phyloP scores from a whole-genome alignment of 37 sponge, comb jelly and placozoan genomes.

The Tethya wilhelma region DNA sequence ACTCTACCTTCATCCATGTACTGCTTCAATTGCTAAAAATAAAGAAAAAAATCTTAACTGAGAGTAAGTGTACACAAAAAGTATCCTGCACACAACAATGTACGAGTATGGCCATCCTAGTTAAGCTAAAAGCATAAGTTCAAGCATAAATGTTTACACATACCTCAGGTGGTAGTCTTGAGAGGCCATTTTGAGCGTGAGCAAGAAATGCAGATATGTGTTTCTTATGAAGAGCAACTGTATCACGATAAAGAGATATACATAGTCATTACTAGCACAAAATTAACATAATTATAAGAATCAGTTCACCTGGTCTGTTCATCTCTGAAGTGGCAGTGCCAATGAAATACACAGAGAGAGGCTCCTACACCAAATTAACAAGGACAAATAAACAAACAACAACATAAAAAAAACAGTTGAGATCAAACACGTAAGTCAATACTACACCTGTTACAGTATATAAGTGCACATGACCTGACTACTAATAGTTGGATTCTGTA shows the following conservation, averaged over 20 bases:
- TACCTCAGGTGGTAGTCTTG: conserved; percentile 84
- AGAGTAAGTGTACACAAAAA: background rate
- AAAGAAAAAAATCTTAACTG: background rate
- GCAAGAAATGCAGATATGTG: conserved; percentile 46
- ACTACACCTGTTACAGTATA: no score
- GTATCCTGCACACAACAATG: no score
- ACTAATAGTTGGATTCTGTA: no score
- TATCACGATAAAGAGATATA: background rate
- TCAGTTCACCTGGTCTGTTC: conserved; percentile 69
- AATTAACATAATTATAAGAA: background rate
- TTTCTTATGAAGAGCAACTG: background rate
- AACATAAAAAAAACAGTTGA: no score
- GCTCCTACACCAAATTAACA: conserved; percentile 42
- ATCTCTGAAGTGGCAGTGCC: conserved; percentile 85
- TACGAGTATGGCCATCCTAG: no score
- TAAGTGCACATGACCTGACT: no score
- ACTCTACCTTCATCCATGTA: conserved; percentile 33
- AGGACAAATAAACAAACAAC: background rate
- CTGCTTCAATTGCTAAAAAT: conserved; percentile 44
- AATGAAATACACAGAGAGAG: conserved; percentile 83
- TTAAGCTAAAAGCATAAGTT: no score
- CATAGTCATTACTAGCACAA: background rate
- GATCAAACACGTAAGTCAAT: no score
- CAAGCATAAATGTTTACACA: no score
- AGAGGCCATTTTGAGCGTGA: conserved; percentile 67